These are phyloP conservation scores for Crematogaster levior DNA, from an alignment of 2,888 invertebrate genomes.

Conservation along the genomic window DNA sequence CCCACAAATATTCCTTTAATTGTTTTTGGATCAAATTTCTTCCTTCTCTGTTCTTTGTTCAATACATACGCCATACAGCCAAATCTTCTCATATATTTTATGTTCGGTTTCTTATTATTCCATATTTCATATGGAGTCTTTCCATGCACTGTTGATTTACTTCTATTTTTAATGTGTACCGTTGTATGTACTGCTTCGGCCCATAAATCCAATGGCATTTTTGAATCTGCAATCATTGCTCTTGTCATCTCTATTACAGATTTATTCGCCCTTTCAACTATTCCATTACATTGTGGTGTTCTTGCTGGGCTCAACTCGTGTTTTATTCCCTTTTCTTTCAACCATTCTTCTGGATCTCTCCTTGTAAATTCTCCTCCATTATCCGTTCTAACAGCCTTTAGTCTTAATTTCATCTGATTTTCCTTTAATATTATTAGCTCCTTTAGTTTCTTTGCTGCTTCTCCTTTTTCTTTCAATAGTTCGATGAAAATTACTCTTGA, in stretches of 20 bases:
- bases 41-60: not conserved
- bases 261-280: conserved; percentile 27
- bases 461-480: not conserved
- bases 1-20: conserved; percentile 44
- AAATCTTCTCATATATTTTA: not conserved
- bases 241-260: conserved; percentile 32
- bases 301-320: conserved; percentile 26
- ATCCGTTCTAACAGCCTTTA: conserved; percentile 19
- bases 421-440: conserved; percentile 9
- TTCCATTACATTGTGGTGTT: conserved; percentile 33
- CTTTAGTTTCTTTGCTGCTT: not conserved
- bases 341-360: not conserved
- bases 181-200: conserved; percentile 15
- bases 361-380: too few relatives aligned
- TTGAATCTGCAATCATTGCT: conserved; percentile 4
- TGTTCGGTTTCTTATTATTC: not conserved
- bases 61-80: not conserved
- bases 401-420: not conserved
- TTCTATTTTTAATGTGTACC: conserved; percentile 27
- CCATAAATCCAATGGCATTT: conserved; percentile 31
- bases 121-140: not conserved
- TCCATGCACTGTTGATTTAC: conserved; percentile 26
- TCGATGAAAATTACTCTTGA: conserved; percentile 25
- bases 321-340: conserved; percentile 1
- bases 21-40: conserved; percentile 24